Percentiles rank a stretch among this genome's conserved stretches.
phyloP scores from a whole-genome alignment of 2,113 vertebrate species.

The Marmota flaviventris region DNA sequence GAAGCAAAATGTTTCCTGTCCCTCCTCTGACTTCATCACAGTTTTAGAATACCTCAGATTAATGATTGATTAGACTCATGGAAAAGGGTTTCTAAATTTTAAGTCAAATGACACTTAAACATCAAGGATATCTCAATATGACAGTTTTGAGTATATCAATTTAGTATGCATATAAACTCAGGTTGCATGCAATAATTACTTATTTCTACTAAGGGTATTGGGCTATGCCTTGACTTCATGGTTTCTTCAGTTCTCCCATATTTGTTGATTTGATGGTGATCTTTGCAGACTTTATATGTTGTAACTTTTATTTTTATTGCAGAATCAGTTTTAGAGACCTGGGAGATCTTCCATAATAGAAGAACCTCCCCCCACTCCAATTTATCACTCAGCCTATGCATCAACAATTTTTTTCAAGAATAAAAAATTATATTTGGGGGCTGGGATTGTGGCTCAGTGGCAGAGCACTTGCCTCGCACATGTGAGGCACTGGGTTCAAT shows the following conservation, averaged over 20 bases:
- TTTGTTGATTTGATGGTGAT: neutral
- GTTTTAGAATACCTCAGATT: conserved; percentile 61
- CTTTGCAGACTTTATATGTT: neutral
- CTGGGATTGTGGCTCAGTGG: no score
- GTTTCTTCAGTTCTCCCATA: neutral
- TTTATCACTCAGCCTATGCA: neutral
- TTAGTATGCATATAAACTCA: neutral
- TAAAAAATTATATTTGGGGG: neutral
- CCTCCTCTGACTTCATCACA: conserved; percentile 32
- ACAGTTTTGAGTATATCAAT: neutral
- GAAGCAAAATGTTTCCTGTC: conserved; percentile 65
- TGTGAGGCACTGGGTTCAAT: no score
- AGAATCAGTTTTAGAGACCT: neutral
- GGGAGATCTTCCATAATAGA: neutral
- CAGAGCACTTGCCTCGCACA: no score
- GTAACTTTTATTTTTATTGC: neutral
- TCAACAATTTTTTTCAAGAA: neutral
- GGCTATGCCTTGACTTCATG: neutral
- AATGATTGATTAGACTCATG: conserved; percentile 42
- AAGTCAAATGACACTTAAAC: neutral
- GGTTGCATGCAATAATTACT: no score
- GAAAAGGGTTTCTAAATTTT: conserved; percentile 53
- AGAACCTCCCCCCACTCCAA: neutral
- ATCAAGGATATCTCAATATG: neutral
- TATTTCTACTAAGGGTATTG: neutral